phyloP scores from a whole-genome alignment of 2,113 vertebrate species.

The Campylorhamphus procurvoides region DNA sequence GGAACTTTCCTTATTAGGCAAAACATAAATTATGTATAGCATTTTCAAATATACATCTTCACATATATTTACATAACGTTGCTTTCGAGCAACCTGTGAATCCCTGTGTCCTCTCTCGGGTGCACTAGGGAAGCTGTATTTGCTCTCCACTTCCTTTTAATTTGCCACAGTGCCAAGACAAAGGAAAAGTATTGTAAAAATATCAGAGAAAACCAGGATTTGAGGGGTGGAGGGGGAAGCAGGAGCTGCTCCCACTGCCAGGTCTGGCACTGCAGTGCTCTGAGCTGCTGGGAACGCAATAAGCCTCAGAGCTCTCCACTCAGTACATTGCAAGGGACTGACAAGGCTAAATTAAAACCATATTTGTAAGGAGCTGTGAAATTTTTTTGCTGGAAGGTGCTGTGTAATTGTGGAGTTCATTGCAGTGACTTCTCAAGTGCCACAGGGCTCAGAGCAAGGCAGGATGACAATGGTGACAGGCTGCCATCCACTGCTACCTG shows the following conservation, averaged over 20 bases:
- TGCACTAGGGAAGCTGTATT: background rate
- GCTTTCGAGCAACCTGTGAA: background rate
- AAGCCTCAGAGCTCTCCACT: background rate
- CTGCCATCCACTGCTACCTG: background rate
- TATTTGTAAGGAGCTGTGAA: background rate
- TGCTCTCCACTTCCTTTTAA: background rate
- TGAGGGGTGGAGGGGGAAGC: background rate
- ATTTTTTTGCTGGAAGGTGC: background rate
- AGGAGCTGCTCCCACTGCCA: background rate
- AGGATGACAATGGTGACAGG: background rate
- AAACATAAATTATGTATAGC: background rate
- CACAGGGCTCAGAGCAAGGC: background rate
- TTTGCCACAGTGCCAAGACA: background rate
- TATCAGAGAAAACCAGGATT: background rate
- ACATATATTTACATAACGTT: background rate
- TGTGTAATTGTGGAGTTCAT: background rate
- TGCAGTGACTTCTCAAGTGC: background rate
- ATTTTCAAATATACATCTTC: background rate
- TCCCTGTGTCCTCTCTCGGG: background rate
- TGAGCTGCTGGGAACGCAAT: background rate
- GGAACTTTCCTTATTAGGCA: background rate
- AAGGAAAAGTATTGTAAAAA: background rate
- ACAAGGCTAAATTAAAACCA: constrained; percentile 27
- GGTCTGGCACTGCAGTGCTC: background rate
- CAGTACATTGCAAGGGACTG: background rate